Conservation (phyloP, 2,113 vertebrate genomes). For the Dasyprocta punctata region DNA sequence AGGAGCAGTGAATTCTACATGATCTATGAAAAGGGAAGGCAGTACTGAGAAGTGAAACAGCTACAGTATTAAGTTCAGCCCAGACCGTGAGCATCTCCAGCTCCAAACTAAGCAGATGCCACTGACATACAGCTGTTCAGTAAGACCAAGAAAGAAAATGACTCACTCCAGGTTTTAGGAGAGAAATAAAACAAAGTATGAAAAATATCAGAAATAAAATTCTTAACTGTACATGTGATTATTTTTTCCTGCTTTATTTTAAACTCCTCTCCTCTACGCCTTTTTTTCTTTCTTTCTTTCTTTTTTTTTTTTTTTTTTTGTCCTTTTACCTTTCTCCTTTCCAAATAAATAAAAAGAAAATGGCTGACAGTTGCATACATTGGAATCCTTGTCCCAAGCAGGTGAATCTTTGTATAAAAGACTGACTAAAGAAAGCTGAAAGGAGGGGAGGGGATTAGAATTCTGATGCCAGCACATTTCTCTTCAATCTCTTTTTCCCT, state of each 20-base stretch:
- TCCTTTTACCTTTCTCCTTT: neutral
- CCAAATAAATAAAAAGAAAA: neutral
- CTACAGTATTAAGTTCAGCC: neutral
- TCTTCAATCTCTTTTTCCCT: neutral
- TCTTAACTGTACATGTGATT: neutral
- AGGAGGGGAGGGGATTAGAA: too few species aligned
- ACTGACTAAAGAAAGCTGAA: neutral
- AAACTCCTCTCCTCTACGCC: neutral
- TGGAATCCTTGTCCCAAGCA: neutral
- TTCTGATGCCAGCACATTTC: neutral
- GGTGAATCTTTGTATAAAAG: neutral
- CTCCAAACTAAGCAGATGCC: accelerated
- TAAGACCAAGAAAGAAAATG: neutral
- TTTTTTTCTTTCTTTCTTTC: neutral
- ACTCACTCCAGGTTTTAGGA: neutral
- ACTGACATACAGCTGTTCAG: accelerated
- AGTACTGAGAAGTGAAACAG: neutral
- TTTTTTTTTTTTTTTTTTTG: neutral
- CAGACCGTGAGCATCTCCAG: too few species aligned
- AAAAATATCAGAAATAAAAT: neutral
- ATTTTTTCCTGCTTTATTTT: neutral
- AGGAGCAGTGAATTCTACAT: neutral
- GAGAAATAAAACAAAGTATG: neutral
- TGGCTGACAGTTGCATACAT: neutral
- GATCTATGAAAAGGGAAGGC: accelerated